Base-by-base conservation (phyloP, 2,888 invertebrate species). In the Dryococelus australis region DNA sequence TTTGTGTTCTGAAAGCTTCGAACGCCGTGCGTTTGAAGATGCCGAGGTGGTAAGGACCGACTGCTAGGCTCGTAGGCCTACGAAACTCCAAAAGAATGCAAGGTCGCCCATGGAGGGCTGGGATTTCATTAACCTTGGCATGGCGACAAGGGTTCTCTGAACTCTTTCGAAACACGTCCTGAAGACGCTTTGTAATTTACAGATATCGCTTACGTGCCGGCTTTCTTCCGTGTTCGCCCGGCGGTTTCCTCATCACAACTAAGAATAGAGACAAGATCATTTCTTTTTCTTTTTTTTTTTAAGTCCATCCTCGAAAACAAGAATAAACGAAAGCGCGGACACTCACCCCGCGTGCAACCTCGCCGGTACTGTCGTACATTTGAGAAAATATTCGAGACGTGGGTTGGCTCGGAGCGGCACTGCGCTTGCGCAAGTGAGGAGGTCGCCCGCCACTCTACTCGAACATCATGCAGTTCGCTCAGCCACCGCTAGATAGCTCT, bases 101-200 rank as follows among this genome's bases (percentile, higher is more conserved):
- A 65, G 65, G 65, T 20, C 65, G 65, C 65, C 8, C 65, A 65
- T 20, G 24, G 65, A 65, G 65, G 65, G 65, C 65, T n/a, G 24
- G 65, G 65, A 65, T 16, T 65, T 65, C n/a, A 65, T 65, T 65
- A 65, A 65, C 65, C 65, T 65, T 65, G 65, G 65, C 65, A 16
- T 5, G 47, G 47, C 47, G 47, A 47, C 65, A 65, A 47, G 65
- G 65, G 65, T 65, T 65, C 65, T 20, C 65, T 65, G 65, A 65
- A 65, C 65, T 65, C 65, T 65, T 65, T 24, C 65, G 65, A 65
- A 65, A 65, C 65, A 65, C 65, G 65, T 65, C 65, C 65, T n/a
- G 65, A 65, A 20, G 65, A 65, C 24, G 24, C 65, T 65, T 65
- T n/a, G n/a, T 65, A 65, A 65, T 65, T 65, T 65, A 65, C 65